Conservation (phyloP, 2,113 vertebrate species). For the Echinops telfairi region DNA sequence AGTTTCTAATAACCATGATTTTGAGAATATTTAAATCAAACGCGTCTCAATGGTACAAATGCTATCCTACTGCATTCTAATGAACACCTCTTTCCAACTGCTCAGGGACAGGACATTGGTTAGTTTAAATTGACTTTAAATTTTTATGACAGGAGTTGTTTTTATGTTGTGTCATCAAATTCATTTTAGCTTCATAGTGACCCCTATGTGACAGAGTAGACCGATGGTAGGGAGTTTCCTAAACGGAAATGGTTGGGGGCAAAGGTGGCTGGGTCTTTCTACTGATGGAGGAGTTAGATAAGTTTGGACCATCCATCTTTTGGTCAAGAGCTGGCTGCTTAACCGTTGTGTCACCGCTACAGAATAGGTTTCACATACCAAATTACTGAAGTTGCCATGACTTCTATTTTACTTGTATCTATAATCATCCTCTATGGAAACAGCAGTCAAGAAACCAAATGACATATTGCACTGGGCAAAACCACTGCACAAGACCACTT, state of each 20-base stretch:
- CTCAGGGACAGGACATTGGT: not conserved
- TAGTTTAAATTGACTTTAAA: constrained; percentile 21
- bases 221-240: no score
- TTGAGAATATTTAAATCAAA: not conserved
- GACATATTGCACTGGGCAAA: no score
- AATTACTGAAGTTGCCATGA: no score
- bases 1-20: not conserved
- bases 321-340: not conserved
- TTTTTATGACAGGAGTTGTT: not conserved
- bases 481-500: no score
- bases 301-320: no score
- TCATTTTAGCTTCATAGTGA: not conserved
- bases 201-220: no score
- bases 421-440: no score
- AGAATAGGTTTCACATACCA: not conserved
- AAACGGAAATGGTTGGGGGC: no score
- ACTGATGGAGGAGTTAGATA: no score
- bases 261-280: no score
- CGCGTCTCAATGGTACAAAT: not conserved
- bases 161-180: not conserved
- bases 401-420: no score
- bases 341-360: not conserved
- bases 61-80: not conserved
- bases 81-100: not conserved
- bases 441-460: no score